These are phyloP conservation scores for Coregonus suidteri DNA, from an alignment of 2,797 vertebrate species.

Conservation along the genomic window DNA sequence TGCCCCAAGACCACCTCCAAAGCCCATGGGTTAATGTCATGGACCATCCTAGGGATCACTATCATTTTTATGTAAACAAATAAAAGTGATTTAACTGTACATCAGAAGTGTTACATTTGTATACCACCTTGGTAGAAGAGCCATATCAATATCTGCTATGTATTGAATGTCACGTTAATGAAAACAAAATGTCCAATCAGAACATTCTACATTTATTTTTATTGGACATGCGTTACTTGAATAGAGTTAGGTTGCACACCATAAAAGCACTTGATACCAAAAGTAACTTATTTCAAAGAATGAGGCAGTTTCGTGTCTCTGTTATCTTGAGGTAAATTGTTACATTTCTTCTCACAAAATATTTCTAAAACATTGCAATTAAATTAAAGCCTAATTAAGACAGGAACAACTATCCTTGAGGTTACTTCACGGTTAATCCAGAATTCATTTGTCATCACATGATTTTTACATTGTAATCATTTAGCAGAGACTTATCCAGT, in stretches of 20 bases:
- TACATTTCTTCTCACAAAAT: conserved; percentile 73
- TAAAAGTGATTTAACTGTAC: conserved; percentile 26
- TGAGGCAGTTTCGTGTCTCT: conserved; percentile 83
- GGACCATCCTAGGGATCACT: conserved; percentile 9
- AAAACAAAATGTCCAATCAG: no score
- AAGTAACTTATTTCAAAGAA: conserved; percentile 77
- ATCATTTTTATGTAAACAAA: conserved; percentile 24
- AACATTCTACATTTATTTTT: conserved; percentile 38
- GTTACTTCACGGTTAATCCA: conserved; percentile 76
- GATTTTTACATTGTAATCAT: no score
- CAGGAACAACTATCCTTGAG: conserved; percentile 11
- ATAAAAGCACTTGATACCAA: conserved; percentile 74
- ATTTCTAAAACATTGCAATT: conserved; percentile 68
- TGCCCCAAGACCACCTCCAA: conserved; percentile 78
- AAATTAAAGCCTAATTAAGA: conserved; percentile 71
- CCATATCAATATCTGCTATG: neutral
- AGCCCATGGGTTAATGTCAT: conserved; percentile 75
- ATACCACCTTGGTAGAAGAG: neutral
- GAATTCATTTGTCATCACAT: conserved; percentile 67
- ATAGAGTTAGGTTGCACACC: conserved; percentile 72
- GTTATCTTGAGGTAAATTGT: conserved; percentile 83
- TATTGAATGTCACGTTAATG: no score
- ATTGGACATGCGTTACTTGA: conserved; percentile 81
- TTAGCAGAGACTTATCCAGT: no score
- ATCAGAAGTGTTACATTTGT: neutral